Evolutionary conservation across 2,113 vertebrate species (phyloP).

Genomic region (Ivindomyrus marchei): DNA sequence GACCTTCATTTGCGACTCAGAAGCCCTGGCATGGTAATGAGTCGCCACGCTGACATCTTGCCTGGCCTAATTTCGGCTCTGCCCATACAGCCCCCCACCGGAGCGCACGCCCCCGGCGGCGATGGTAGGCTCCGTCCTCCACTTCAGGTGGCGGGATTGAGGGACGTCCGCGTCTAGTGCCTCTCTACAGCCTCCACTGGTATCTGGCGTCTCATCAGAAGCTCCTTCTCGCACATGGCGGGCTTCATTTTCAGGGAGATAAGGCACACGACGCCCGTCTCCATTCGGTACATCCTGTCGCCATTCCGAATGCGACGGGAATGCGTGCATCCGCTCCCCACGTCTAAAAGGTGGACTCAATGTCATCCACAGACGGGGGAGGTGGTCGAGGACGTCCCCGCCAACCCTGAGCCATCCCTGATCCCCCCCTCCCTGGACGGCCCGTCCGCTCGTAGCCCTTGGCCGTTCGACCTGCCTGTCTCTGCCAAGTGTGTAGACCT

Average conservation of each 20-base stretch:
- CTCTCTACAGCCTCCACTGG: neutral
- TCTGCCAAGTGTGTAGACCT: neutral
- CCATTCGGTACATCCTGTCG: neutral
- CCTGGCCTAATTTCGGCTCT: constrained; percentile 14
- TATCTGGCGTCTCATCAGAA: neutral
- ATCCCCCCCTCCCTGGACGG: neutral
- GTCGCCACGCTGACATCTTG: neutral
- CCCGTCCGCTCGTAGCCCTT: neutral
- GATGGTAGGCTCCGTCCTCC: neutral
- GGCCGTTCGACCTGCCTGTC: neutral
- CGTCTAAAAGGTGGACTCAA: neutral
- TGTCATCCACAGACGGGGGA: neutral
- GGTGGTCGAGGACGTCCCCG: neutral
- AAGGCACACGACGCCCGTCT: neutral
- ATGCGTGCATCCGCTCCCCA: neutral
- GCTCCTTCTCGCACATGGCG: neutral
- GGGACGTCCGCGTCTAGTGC: neutral
- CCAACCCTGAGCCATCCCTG: neutral
- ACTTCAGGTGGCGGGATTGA: neutral
- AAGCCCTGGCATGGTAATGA: neutral
- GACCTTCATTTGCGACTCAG: neutral
- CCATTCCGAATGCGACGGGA: neutral
- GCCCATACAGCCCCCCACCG: neutral
- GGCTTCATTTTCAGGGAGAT: neutral
- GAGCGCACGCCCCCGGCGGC: neutral